Evolutionary conservation across 2,888 invertebrate genomes (phyloP), one percentile per base, ranked within the genome.

Genomic region (Lochmaea capreae): DNA sequence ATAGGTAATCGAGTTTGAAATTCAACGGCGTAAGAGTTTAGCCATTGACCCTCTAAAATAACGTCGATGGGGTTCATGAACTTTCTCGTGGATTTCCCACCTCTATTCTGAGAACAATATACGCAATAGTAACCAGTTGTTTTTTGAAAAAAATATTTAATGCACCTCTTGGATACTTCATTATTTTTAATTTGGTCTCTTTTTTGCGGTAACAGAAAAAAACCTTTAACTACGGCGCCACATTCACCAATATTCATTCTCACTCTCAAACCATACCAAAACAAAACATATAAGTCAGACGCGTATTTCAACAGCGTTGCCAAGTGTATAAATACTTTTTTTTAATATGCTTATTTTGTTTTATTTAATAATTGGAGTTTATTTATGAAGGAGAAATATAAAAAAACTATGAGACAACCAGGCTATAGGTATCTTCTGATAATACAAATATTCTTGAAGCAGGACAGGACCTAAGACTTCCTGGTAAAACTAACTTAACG

Each of bases 201-300:
- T 10, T n/a, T 54, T 18, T 16, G 6, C 9, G 16, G 54, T 10
- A 18, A 54, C 10, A 49, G n/a, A 49, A 49, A 12, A 59, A 33
- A 59, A 59, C 59, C 16, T 59, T 22, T 11, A 58, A 62, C 42
- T 43, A n/a, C 11, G 18, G 16, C 46, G 46, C 43, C 42, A 46
- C 9, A 18, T 39, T 16, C 65, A 26, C 22, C 6, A 3, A 26
- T 16, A 22, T 65, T 26, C 58, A 52, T 65, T 49, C 65, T 46
- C 14, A 65, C 33, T 52, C 65, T 54, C 52, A 52, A 65, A 65
- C 52, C 52, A 52, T 54, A 65, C 52, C 62, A 62, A 62, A 62
- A 62, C 65, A 54, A 65, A 65, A 65, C 33, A 26, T 33, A 52
- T 49, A 14, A 65, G 22, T 52, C 54, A 18, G 22, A 43, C 33